Percentiles rank a stretch among this genome's conserved stretches.
phyloP scores from a whole-genome alignment of 2,888 invertebrate genomes.

The Alentia gelatinosa region DNA sequence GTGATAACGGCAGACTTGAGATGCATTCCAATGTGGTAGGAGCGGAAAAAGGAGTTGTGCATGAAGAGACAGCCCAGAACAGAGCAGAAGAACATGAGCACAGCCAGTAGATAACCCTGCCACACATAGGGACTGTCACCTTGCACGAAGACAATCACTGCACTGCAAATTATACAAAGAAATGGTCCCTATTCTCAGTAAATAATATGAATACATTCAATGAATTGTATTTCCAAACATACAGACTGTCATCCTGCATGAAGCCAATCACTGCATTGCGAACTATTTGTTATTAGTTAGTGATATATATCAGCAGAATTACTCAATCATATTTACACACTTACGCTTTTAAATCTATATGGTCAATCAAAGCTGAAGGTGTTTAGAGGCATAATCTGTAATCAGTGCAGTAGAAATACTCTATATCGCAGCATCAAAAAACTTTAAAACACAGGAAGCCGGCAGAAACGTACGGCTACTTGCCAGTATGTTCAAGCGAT shows the following conservation, averaged over 20 bases:
- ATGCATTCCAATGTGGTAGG: constrained; percentile 62
- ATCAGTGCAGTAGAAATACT: too few species aligned
- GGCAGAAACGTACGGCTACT: too few species aligned
- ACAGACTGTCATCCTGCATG: too few species aligned
- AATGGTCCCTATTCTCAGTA: not conserved
- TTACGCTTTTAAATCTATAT: not conserved
- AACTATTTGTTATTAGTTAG: not conserved
- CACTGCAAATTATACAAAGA: constrained; percentile 55
- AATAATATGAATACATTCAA: not conserved
- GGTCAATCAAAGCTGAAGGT: too few species aligned
- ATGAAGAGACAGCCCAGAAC: constrained; percentile 57
- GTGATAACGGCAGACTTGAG: constrained; percentile 62
- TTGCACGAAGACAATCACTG: constrained; percentile 59
- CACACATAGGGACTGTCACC: constrained; percentile 59
- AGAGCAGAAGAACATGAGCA: constrained; percentile 60
- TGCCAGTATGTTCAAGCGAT: too few species aligned
- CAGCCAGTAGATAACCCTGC: constrained; percentile 63
- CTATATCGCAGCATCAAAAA: too few species aligned
- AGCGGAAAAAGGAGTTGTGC: constrained; percentile 60
- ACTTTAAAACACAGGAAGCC: too few species aligned
- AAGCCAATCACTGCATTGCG: too few species aligned
- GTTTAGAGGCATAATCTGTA: too few species aligned
- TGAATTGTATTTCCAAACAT: too few species aligned
- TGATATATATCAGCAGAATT: not conserved
- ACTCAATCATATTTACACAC: not conserved